Conservation (phyloP, 2,888 invertebrate genomes). For the Deilephila porcellus region DNA sequence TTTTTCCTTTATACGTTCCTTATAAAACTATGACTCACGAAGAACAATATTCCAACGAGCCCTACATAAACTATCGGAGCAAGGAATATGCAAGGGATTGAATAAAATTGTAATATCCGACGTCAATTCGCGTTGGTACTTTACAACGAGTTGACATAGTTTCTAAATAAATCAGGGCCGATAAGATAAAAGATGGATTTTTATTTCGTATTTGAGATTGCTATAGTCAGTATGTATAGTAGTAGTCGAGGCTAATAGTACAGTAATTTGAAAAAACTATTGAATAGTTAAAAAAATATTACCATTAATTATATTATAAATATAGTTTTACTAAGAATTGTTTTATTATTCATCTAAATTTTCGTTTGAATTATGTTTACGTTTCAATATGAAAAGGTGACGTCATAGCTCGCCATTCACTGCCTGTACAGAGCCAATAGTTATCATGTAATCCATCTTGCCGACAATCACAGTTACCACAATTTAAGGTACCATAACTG, state of each 20-base stretch:
- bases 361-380: no score
- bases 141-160: constrained; percentile 50
- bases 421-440: neutral
- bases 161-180: constrained; percentile 69
- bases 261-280: no score
- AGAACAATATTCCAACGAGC: neutral
- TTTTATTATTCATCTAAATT: no score
- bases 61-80: no score
- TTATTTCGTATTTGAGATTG: neutral
- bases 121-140: neutral
- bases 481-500: neutral
- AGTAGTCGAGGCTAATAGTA: neutral
- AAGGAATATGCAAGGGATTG: neutral
- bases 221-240: neutral
- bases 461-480: neutral
- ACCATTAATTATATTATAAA: no score
- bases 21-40: constrained; percentile 4
- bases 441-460: neutral
- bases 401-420: neutral
- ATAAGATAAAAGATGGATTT: constrained; percentile 58
- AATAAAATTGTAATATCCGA: constrained; percentile 2
- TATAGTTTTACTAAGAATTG: no score
- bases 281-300: no score
- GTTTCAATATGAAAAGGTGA: neutral
- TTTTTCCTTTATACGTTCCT: constrained; percentile 9